These are phyloP conservation scores for Tylochromis polylepis DNA, from an alignment of 2,113 vertebrate species.

Conservation along the genomic window DNA sequence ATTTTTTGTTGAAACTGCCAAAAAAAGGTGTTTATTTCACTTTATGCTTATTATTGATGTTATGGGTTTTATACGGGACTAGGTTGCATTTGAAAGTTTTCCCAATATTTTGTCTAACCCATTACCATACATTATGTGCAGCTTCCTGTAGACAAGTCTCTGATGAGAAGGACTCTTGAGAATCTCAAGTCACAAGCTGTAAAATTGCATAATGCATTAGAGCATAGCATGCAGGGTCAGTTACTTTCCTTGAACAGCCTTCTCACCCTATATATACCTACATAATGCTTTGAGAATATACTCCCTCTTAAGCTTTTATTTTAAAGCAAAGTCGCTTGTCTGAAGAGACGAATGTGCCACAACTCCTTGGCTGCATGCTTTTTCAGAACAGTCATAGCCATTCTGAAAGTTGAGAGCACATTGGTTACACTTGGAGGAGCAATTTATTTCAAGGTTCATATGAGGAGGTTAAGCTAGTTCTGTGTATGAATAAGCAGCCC, in stretches of 20 bases:
- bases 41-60: neutral
- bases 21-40: neutral
- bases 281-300: neutral
- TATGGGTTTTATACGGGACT: neutral
- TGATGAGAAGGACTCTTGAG: neutral
- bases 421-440: constrained; percentile 55
- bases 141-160: neutral
- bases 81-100: neutral
- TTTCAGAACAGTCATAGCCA: constrained; percentile 4
- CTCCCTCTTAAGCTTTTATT: constrained; percentile 6
- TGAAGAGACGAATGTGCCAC: neutral
- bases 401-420: constrained; percentile 15
- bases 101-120: neutral
- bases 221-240: neutral
- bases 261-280: neutral
- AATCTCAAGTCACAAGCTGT: neutral
- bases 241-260: neutral
- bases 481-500: constrained; percentile 44
- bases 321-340: neutral
- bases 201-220: neutral
- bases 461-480: constrained; percentile 42
- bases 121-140: neutral
- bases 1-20: neutral
- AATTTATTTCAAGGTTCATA: constrained; percentile 56
- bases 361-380: neutral